phyloP scores from a whole-genome alignment of 2,888 invertebrate genomes.

The Ethmia dodecea region DNA sequence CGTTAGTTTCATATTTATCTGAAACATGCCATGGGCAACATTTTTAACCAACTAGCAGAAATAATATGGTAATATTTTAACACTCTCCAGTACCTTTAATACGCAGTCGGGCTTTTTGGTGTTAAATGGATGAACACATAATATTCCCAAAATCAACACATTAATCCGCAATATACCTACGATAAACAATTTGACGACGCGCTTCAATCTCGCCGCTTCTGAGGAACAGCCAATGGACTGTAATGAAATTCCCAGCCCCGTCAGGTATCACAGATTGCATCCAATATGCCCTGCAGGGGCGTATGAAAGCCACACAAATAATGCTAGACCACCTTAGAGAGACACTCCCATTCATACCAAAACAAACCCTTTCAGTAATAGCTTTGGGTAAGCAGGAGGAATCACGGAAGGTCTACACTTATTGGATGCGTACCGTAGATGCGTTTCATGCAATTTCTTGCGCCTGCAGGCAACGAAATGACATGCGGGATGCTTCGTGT shows the following conservation, averaged over 20 bases:
- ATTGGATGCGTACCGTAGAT: constrained; percentile 42
- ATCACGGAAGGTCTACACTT: constrained; percentile 24
- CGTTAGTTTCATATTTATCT: no score
- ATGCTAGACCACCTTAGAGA: constrained; percentile 31
- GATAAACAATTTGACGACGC: constrained; percentile 24
- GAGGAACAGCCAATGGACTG: constrained; percentile 55
- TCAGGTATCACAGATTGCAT: constrained; percentile 69
- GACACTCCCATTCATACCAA: constrained; percentile 27
- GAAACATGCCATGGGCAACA: no score
- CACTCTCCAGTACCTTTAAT: no score
- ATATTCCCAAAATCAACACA: no score
- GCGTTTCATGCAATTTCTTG: constrained; percentile 70
- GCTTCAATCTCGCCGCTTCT: constrained; percentile 42
- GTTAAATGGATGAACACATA: no score
- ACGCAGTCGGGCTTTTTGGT: no score
- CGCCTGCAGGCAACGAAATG: constrained; percentile 61
- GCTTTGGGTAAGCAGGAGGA: constrained; percentile 4
- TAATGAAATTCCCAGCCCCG: constrained; percentile 67
- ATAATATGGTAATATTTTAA: no score
- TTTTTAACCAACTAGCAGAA: no score
- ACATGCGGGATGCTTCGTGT: constrained; percentile 54
- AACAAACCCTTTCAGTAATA: not conserved
- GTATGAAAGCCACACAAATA: constrained; percentile 41
- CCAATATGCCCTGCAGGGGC: constrained; percentile 61
- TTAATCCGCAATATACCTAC: constrained; percentile 8